Percentiles rank a stretch among this genome's conserved stretches.
These are phyloP conservation scores for Catocala fraxini DNA, from an alignment of 2,888 invertebrate genomes.

Conservation along the genomic window DNA sequence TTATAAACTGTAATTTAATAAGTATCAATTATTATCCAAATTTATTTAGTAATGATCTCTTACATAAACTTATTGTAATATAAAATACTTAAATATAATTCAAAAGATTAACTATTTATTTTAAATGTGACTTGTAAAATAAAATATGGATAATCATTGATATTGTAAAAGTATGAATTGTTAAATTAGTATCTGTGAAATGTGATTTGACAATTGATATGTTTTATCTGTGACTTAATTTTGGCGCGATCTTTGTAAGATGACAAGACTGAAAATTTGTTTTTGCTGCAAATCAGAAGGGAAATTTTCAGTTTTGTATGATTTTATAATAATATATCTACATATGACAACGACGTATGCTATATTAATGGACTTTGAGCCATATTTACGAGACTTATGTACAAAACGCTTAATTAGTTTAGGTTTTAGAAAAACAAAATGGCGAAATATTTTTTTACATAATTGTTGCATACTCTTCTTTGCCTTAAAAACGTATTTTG, in stretches of 20 bases:
- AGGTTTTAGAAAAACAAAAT: constrained; percentile 35
- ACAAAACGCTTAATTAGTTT: constrained; percentile 56
- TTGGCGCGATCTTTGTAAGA: constrained; percentile 22
- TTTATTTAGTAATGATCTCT: constrained; percentile 3
- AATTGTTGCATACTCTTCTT: not conserved
- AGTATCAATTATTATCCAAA: not conserved
- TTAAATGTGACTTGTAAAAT: not conserved
- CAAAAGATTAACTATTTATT: not conserved
- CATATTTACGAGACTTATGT: constrained; percentile 49
- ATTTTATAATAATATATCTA: constrained; percentile 6
- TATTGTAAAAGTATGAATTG: constrained; percentile 19
- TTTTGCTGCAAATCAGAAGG: constrained; percentile 11
- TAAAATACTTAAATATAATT: too few relatives aligned
- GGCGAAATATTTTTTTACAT: constrained; percentile 8
- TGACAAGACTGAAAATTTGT: constrained; percentile 26
- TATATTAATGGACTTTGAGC: constrained; percentile 63
- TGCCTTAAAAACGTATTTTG: not conserved
- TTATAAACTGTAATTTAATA: not conserved
- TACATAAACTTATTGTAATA: too few relatives aligned
- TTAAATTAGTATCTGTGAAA: constrained; percentile 9
- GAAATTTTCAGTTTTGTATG: constrained; percentile 24
- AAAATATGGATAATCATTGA: constrained; percentile 2
- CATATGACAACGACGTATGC: constrained; percentile 60
- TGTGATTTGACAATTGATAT: constrained; percentile 24
- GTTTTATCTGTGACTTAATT: constrained; percentile 28